Evolutionary conservation across 2,797 vertebrate species (phyloP).

Genomic region (Rallus crepitans): DNA sequence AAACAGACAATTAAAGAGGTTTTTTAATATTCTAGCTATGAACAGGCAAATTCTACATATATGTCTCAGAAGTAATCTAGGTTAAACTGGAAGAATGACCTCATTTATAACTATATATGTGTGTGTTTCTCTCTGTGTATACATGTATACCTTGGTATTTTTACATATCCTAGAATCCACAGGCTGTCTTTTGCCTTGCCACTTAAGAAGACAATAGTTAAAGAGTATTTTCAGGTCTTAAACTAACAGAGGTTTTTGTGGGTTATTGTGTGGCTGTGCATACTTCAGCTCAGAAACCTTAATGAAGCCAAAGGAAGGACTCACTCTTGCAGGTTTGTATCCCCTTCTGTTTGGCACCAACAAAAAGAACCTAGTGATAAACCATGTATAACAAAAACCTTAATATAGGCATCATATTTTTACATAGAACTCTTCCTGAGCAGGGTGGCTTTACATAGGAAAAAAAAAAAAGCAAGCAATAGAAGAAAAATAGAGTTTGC

Average conservation of each 20-base stretch:
- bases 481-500: accelerated
- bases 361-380: neutral
- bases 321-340: neutral
- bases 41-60: neutral
- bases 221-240: neutral
- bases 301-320: neutral
- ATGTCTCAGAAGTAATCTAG: neutral
- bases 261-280: neutral
- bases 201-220: neutral
- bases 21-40: neutral
- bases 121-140: neutral
- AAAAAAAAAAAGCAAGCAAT: neutral
- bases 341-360: neutral
- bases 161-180: neutral
- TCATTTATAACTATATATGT: accelerated
- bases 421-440: neutral
- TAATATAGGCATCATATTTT: neutral
- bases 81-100: neutral
- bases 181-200: neutral
- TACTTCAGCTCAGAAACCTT: neutral
- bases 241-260: neutral
- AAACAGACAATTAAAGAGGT: neutral
- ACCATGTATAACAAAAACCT: neutral
- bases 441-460: neutral
- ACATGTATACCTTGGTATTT: neutral